These are phyloP conservation scores for Eudyptes chrysolophus DNA, from an alignment of 2,113 vertebrate species.

Conservation along the genomic window DNA sequence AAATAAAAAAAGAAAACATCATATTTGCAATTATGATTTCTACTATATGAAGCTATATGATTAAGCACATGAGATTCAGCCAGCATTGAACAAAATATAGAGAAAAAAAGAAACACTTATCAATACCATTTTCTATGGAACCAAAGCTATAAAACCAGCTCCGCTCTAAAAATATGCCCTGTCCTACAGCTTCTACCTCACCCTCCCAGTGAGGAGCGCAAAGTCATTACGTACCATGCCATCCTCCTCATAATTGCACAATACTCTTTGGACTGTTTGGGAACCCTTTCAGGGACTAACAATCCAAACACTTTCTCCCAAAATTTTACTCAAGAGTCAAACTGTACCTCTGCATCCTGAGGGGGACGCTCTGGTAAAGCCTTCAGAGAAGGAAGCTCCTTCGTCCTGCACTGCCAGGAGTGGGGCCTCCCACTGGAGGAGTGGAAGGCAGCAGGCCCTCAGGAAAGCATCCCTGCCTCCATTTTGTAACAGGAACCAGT, in stretches of 20 bases:
- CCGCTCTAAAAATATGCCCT: background rate
- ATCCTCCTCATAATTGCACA: background rate
- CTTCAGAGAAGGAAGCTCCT: background rate
- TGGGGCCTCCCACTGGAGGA: rapidly evolving
- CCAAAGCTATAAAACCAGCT: background rate
- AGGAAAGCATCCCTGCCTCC: background rate
- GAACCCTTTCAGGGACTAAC: background rate
- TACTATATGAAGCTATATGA: background rate
- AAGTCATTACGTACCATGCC: background rate
- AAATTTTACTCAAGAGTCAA: background rate
- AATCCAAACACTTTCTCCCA: background rate
- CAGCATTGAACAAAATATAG: background rate
- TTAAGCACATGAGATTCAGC: background rate
- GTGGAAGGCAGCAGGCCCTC: background rate
- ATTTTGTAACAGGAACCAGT: background rate
- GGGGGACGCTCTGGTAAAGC: background rate
- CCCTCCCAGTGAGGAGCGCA: background rate
- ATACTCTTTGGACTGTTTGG: background rate
- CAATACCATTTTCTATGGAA: background rate
- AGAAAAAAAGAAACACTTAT: background rate
- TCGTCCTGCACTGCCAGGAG: background rate
- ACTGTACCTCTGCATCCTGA: background rate
- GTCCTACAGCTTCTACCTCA: background rate
- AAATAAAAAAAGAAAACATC: rapidly evolving
- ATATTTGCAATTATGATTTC: background rate